These are phyloP conservation scores for Ascidia mentula DNA, from an alignment of 23 tunicate genomes.

Conservation along the genomic window DNA sequence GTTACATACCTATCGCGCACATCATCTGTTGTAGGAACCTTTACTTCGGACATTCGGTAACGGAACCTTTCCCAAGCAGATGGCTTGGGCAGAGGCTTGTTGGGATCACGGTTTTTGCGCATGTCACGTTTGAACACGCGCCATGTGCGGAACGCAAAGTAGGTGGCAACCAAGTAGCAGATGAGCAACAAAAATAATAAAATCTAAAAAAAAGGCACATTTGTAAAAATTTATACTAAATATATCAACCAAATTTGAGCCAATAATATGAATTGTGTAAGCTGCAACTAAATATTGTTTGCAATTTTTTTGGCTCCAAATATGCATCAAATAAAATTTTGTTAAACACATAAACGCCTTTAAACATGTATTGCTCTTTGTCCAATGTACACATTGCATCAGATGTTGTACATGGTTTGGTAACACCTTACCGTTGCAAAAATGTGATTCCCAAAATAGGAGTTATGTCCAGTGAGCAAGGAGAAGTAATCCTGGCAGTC, in stretches of 20 bases:
- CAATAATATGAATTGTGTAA: too few relatives aligned
- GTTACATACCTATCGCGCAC: conserved; percentile 3
- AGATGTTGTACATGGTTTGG: too few relatives aligned
- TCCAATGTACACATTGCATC: too few relatives aligned
- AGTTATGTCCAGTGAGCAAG: conserved; percentile 72
- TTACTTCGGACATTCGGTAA: conserved; percentile 44
- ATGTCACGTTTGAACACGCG: conserved; percentile 67
- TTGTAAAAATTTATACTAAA: too few relatives aligned
- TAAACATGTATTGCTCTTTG: too few relatives aligned
- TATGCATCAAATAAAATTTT: too few relatives aligned
- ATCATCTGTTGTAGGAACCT: conserved; percentile 19
- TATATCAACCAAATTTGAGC: too few relatives aligned
- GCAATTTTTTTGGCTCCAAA: too few relatives aligned
- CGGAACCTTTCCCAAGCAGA: conserved; percentile 59
- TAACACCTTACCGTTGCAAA: conserved; percentile 69
- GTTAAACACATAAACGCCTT: too few relatives aligned
- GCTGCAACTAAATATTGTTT: too few relatives aligned
- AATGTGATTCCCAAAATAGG: conserved; percentile 86
- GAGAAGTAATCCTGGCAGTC: conserved; percentile 77
- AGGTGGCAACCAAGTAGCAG: conserved; percentile 47
- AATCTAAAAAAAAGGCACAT: conserved; percentile 31
- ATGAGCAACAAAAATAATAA: conserved; percentile 49
- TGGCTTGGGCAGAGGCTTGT: conserved; percentile 37
- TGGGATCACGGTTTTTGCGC: conserved; percentile 28
- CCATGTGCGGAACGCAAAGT: conserved; percentile 70